Conservation (phyloP, 1,140 invertebrate genomes). For the Drosophila santomea region DNA sequence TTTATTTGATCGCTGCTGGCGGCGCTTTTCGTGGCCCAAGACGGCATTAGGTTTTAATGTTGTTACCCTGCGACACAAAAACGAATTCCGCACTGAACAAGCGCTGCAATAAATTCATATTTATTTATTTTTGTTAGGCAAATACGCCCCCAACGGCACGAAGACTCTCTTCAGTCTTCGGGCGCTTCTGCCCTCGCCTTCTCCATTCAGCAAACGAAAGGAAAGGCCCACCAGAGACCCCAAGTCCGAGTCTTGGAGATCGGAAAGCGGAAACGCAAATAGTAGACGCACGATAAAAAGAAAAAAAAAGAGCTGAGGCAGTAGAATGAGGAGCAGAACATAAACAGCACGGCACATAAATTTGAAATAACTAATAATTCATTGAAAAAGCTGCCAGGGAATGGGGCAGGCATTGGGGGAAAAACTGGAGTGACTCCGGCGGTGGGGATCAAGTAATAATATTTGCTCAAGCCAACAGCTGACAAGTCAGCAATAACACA, state of each 20-base stretch:
- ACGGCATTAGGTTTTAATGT: conserved; percentile 73
- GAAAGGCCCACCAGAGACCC: conserved; percentile 41
- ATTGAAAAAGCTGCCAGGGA: conserved; percentile 59
- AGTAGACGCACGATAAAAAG: conserved; percentile 69
- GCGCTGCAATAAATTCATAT: conserved; percentile 80
- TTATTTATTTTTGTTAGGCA: conserved; percentile 82
- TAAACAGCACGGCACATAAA: conserved; percentile 69
- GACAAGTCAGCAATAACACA: conserved; percentile 59
- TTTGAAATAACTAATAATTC: conserved; percentile 82
- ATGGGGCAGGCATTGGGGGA: conserved; percentile 11
- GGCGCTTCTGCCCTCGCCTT: conserved; percentile 17
- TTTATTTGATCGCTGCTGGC: conserved; percentile 64
- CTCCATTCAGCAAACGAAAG: conserved; percentile 58
- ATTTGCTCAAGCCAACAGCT: conserved; percentile 78
- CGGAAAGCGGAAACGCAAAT: conserved; percentile 80
- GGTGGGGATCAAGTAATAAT: conserved; percentile 74
- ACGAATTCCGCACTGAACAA: conserved; percentile 50
- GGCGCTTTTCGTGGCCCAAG: conserved; percentile 31
- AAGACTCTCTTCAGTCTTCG: conserved; percentile 32
- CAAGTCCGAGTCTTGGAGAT: conserved; percentile 51
- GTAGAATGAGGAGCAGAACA: conserved; percentile 8
- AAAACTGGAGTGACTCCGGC: conserved; percentile 17
- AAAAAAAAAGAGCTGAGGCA: conserved; percentile 40
- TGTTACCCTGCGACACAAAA: conserved; percentile 52
- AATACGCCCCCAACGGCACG: conserved; percentile 75